Conservation (phyloP, 2,797 vertebrate genomes). For the Micrastur ruficollis region DNA sequence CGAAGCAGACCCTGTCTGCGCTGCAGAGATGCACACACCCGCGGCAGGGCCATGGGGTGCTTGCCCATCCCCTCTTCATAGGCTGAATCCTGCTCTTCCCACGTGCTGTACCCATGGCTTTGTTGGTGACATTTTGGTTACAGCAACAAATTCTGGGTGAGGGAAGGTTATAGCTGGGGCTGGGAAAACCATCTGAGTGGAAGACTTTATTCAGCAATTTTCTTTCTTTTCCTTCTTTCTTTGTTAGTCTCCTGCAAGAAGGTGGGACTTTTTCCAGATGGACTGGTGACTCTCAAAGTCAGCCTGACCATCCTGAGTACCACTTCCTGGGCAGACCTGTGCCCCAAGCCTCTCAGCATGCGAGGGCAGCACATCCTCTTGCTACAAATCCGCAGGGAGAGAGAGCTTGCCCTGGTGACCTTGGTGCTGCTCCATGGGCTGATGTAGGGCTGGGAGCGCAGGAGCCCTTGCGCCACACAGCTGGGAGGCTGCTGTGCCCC, state of each 20-base stretch:
- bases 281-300: background rate
- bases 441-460: background rate
- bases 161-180: background rate
- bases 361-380: background rate
- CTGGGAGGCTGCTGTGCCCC: background rate
- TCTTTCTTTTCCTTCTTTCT: background rate
- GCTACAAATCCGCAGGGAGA: background rate
- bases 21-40: background rate
- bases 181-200: background rate
- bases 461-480: fast-evolving
- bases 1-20: fast-evolving
- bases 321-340: background rate
- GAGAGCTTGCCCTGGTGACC: background rate
- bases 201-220: background rate
- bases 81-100: background rate
- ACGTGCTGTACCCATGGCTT: background rate
- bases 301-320: background rate
- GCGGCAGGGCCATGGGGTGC: background rate
- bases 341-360: fast-evolving
- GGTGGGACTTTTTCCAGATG: background rate
- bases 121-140: background rate
- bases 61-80: background rate
- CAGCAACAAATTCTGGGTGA: background rate
- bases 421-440: background rate
- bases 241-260: background rate